These are phyloP conservation scores for Planococcus citri DNA, from an alignment of 1,140 invertebrate species.

Conservation along the genomic window DNA sequence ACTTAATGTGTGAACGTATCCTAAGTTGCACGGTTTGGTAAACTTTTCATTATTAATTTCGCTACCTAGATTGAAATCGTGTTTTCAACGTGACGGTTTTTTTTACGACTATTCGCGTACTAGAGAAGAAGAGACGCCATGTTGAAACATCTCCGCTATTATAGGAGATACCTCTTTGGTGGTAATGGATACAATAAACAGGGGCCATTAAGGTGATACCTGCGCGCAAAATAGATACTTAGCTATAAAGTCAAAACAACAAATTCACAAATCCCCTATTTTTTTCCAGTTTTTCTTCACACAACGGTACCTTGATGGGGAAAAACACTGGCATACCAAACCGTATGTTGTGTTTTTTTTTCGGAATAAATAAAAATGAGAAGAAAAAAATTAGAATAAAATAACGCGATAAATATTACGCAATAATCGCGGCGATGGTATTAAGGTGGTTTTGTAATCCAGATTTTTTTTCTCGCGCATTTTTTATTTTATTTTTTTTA, in stretches of 20 bases:
- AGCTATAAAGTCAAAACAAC: not conserved
- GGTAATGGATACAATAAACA: not conserved
- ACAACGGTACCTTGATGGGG: not conserved
- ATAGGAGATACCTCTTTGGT: too few species aligned
- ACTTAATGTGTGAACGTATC: too few species aligned
- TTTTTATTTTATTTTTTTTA: too few species aligned
- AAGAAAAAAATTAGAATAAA: conserved; percentile 1
- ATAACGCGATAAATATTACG: conserved; percentile 8
- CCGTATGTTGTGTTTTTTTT: not conserved
- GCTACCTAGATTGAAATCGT: not conserved
- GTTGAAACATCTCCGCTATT: not conserved
- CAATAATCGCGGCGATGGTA: not conserved
- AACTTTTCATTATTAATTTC: not conserved
- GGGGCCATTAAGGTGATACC: conserved; percentile 3
- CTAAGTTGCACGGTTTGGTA: not conserved
- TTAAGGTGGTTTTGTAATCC: conserved; percentile 9
- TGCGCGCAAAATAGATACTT: too few species aligned
- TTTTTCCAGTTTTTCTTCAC: not conserved
- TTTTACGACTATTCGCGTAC: not conserved
- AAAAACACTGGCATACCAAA: not conserved
- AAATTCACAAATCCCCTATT: not conserved
- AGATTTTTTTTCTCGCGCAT: not conserved
- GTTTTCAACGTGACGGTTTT: not conserved
- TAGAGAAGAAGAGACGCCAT: not conserved
- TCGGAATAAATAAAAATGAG: not conserved